Evolutionary conservation across 2,113 vertebrate genomes (phyloP).

Genomic region (Phalacrocorax pelagicus): DNA sequence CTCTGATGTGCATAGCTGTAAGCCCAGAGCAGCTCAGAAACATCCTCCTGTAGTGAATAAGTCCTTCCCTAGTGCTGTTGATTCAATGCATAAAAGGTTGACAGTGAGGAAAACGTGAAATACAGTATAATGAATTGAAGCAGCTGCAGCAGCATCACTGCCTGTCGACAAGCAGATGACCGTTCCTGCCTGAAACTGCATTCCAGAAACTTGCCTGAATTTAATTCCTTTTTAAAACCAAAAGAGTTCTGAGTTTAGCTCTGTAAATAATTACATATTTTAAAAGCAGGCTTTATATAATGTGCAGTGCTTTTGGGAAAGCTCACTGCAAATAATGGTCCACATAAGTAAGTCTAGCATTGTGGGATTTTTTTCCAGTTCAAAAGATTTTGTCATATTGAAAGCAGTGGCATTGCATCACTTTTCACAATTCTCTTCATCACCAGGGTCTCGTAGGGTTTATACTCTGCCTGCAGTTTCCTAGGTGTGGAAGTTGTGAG

Average conservation of each 20-base stretch:
- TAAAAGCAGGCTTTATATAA: background rate
- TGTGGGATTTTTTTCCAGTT: background rate
- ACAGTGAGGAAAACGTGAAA: background rate
- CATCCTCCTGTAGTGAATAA: background rate
- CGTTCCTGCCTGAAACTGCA: background rate
- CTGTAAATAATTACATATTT: background rate
- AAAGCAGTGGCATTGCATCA: background rate
- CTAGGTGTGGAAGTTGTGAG: background rate
- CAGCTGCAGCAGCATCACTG: background rate
- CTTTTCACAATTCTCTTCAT: slow-evolving; percentile 8
- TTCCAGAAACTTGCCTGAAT: background rate
- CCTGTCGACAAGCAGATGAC: background rate
- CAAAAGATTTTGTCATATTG: background rate
- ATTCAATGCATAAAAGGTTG: background rate
- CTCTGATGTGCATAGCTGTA: background rate
- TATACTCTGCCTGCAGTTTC: background rate
- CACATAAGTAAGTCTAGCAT: background rate
- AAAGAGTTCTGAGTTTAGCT: background rate
- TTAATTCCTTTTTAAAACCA: background rate
- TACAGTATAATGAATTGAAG: background rate
- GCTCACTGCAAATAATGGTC: background rate
- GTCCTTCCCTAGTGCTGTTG: background rate
- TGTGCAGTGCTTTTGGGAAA: background rate
- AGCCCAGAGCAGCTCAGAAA: background rate
- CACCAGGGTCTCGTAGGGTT: background rate